phyloP scores from a whole-genome alignment of 2,888 invertebrate species.

The Eilema griseolum region DNA sequence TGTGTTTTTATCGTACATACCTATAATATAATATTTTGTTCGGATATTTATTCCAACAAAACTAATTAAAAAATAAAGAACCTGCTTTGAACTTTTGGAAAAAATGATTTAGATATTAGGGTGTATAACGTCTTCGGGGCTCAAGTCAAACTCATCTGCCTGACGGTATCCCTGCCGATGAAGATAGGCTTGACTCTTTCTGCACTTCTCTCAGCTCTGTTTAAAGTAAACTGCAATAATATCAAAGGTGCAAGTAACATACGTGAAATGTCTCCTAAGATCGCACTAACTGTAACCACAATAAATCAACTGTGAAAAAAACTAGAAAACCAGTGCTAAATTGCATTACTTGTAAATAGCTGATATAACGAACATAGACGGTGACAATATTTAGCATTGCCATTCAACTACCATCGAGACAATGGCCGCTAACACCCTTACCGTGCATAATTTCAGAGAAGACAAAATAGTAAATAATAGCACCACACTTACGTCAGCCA shows the following conservation, averaged over 20 bases:
- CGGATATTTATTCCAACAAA: neutral
- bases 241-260: too few species aligned
- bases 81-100: neutral
- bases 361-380: neutral
- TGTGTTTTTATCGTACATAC: neutral
- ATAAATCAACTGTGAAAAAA: too few species aligned
- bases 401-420: neutral
- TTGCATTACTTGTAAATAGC: neutral
- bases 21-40: neutral
- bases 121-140: too few species aligned
- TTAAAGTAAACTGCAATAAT: neutral
- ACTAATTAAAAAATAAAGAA: neutral
- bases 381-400: neutral
- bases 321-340: too few species aligned
- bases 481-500: neutral
- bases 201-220: neutral
- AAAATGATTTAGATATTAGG: neutral
- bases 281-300: too few species aligned
- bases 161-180: neutral
- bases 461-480: neutral
- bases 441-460: neutral
- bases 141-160: too few species aligned
- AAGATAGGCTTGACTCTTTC: neutral
- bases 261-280: too few species aligned
- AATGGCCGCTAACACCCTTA: neutral